Percentiles rank a stretch among this genome's conserved stretches.
phyloP scores from a whole-genome alignment of 2,113 vertebrate species.

The Ptilorrhoa leucosticta region DNA sequence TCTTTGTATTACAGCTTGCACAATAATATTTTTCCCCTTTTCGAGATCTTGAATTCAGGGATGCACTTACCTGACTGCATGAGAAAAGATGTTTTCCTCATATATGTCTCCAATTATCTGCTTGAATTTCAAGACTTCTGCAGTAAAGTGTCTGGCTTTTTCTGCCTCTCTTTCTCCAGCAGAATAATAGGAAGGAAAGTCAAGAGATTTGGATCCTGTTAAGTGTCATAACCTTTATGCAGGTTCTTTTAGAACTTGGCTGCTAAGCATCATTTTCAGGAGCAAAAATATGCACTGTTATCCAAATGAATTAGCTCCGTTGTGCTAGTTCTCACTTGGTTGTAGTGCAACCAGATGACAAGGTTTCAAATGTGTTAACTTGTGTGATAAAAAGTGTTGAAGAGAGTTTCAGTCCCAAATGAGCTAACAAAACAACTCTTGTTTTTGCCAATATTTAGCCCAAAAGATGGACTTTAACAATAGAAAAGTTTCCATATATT shows the following conservation, averaged over 20 bases:
- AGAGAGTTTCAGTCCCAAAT: not conserved
- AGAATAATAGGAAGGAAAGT: slow-evolving; percentile 22
- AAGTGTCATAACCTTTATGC: slow-evolving; percentile 2
- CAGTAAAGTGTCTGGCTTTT: not conserved
- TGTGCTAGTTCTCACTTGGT: slow-evolving; percentile 33
- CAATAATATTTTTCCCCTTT: not conserved
- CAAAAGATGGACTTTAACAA: not conserved
- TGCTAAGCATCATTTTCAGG: slow-evolving; percentile 3
- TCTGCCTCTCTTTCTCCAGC: not conserved
- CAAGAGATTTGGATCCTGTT: not conserved
- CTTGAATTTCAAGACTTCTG: slow-evolving; percentile 8
- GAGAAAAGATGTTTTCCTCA: not conserved
- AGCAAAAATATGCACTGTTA: slow-evolving; percentile 51
- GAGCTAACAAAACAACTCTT: not conserved
- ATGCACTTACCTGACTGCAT: slow-evolving; percentile 1
- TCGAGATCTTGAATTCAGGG: not conserved
- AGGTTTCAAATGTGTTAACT: slow-evolving; percentile 41
- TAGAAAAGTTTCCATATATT: not conserved
- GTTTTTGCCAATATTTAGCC: not conserved
- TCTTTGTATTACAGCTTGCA: not conserved
- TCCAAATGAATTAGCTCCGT: slow-evolving; percentile 13
- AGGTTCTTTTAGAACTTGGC: not conserved
- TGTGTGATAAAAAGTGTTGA: not conserved
- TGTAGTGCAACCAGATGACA: slow-evolving; percentile 7
- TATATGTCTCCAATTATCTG: not conserved